A percentile compares a stretch with the other conserved stretches of the same genome.
These are phyloP conservation scores for Petrocephalus schoutedeni DNA, from an alignment of 2,797 vertebrate species.

Conservation along the genomic window DNA sequence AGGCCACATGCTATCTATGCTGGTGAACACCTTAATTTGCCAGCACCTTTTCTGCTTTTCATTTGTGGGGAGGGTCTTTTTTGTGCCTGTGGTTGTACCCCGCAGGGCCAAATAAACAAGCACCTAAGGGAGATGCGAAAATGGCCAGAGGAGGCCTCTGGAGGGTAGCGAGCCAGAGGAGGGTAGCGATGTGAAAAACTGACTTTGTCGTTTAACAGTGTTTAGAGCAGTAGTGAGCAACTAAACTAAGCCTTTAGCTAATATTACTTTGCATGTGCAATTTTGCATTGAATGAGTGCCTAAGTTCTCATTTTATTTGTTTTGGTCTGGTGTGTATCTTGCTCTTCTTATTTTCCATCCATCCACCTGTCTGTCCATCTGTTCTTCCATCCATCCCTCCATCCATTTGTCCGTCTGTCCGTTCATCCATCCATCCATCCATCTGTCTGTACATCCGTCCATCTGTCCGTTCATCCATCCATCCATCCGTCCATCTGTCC, in stretches of 20 bases:
- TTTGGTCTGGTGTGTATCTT: background rate
- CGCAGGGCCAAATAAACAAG: slow-evolving; percentile 51
- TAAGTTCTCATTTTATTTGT: background rate
- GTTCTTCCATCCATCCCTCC: background rate
- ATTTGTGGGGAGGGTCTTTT: slow-evolving; percentile 40
- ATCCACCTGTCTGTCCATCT: background rate
- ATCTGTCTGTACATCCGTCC: too few relatives aligned
- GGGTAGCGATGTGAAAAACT: background rate
- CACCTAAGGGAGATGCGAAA: slow-evolving; percentile 42
- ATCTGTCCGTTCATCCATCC: too few relatives aligned
- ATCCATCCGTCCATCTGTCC: too few relatives aligned
- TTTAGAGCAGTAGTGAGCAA: background rate
- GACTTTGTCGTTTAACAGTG: background rate
- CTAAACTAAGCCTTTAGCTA: background rate
- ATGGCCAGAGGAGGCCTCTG: slow-evolving; percentile 5
- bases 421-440: too few relatives aligned
- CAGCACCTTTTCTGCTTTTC: slow-evolving; percentile 39
- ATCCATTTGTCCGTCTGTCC: background rate
- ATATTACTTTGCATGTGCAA: background rate
- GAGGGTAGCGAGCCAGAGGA: too few relatives aligned
- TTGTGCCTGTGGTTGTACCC: slow-evolving; percentile 37
- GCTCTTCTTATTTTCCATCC: background rate
- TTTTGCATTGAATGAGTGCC: background rate
- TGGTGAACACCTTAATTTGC: slow-evolving; percentile 43
- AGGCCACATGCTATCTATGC: slow-evolving; percentile 25